These are phyloP conservation scores for Dendrolimus pini DNA, from an alignment of 2,888 invertebrate species.

Conservation along the genomic window DNA sequence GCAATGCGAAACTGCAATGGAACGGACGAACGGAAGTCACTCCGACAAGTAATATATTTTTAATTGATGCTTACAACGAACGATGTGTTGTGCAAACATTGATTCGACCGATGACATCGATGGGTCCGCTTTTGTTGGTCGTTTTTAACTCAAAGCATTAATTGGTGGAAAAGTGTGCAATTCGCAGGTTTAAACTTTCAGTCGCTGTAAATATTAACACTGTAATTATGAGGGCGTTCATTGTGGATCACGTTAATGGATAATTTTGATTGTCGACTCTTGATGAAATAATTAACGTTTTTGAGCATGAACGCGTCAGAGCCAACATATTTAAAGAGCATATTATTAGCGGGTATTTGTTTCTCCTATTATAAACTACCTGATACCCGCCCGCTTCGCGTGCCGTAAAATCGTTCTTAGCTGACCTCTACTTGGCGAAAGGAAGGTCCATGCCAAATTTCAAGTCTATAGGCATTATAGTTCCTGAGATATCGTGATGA, in stretches of 20 bases:
- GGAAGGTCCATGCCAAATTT: no score
- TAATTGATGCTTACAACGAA: constrained; percentile 65
- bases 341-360: no score
- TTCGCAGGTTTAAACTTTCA: constrained; percentile 59
- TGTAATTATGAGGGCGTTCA: constrained; percentile 54
- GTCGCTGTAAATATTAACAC: constrained; percentile 55
- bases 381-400: no score
- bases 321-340: no score
- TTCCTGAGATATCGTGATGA: no score
- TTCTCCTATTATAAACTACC: no score
- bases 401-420: no score
- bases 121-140: constrained; percentile 51
- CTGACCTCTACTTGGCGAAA: no score
- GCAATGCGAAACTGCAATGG: constrained; percentile 20
- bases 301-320: no score
- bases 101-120: constrained; percentile 54
- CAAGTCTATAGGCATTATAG: no score
- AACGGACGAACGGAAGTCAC: constrained; percentile 46
- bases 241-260: constrained; percentile 39
- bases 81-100: constrained; percentile 67
- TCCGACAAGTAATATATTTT: constrained; percentile 64
- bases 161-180: constrained; percentile 68
- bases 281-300: background rate
- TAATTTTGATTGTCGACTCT: constrained; percentile 18
- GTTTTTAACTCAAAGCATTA: constrained; percentile 62